Percentiles rank a stretch among this genome's conserved stretches.
Conservation (phyloP, 2,888 invertebrate species). For the Helobdella robusta region DNA sequence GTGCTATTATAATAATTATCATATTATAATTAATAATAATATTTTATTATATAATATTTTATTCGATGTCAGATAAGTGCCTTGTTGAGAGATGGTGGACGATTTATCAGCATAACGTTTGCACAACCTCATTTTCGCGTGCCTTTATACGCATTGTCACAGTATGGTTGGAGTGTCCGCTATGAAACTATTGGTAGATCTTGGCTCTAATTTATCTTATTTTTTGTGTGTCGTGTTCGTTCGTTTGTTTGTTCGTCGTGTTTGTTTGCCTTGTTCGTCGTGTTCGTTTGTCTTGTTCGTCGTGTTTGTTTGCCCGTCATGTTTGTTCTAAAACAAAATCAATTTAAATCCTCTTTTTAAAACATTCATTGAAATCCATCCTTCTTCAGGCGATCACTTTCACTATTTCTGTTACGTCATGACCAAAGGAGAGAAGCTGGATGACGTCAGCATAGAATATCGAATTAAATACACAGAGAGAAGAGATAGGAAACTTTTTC, state of each 20-base stretch:
- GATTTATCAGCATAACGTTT: slow-evolving; percentile 50
- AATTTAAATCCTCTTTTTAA: no score
- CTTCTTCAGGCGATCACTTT: slow-evolving; percentile 38
- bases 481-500: neutral
- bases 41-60: no score
- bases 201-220: no score
- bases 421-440: slow-evolving; percentile 36
- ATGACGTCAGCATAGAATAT: slow-evolving; percentile 21
- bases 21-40: no score
- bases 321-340: no score
- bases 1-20: neutral
- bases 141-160: slow-evolving; percentile 38
- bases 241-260: no score
- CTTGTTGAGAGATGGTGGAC: slow-evolving; percentile 41
- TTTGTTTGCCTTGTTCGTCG: no score
- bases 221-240: no score
- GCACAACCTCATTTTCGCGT: slow-evolving; percentile 51
- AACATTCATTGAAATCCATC: no score
- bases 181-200: slow-evolving; percentile 38
- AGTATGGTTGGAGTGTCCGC: slow-evolving; percentile 38
- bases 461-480: slow-evolving; percentile 5
- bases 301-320: no score
- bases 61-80: slow-evolving; percentile 29
- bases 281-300: no score
- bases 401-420: slow-evolving; percentile 38